Evolutionary conservation across 2,113 vertebrate genomes (phyloP), one percentile per base, ranked within the genome.

Genomic region (Chunga burmeisteri): DNA sequence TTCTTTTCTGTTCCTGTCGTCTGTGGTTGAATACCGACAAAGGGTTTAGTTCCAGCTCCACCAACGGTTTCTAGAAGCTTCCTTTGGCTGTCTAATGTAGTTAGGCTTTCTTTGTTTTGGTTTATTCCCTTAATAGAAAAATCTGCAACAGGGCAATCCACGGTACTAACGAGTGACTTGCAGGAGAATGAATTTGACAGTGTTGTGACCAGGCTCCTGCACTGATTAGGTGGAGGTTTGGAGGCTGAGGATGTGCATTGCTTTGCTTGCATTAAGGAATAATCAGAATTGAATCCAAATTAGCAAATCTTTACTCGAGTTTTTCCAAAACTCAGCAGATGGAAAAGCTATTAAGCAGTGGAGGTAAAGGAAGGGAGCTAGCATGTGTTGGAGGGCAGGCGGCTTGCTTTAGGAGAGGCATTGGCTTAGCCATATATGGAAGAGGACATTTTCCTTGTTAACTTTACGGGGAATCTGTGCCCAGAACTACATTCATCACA

Each of bases 351-450:
- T 88, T 40, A 13, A 7, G 65, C 55, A 10, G 46, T 2, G 66
- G 86, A 80, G 78, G 89, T 75, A 11, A 36, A 88, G 96, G 95
- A 81, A 91, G 88, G 8, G 23, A 84, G 77, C 71, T 32, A 4
- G 27, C 0, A 2, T 55, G 68, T 18, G 55, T 47, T 1, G 26
- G 84, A 25, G 72, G 74, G 81, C 72, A 10, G 93, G 85, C 59
- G 3, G 49, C 79, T 18, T 0, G 46, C 79, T 36, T 15, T 5
- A 11, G 73, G 71, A 92, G 90, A 86, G 88, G 72, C 94, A 20
- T 11, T 47, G 89, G 27, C 73, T 13, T 68, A 18, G 93, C 97
- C 95, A 59, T 96, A 83, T 96, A 97, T 96, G 96, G 97, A 23
- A 86, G 79, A 93, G 96, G 96, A 95, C 78, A 14, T 96, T 97